Evolutionary conservation across 2,888 invertebrate species (phyloP).

Genomic region (Didymodactylos carnosus): DNA sequence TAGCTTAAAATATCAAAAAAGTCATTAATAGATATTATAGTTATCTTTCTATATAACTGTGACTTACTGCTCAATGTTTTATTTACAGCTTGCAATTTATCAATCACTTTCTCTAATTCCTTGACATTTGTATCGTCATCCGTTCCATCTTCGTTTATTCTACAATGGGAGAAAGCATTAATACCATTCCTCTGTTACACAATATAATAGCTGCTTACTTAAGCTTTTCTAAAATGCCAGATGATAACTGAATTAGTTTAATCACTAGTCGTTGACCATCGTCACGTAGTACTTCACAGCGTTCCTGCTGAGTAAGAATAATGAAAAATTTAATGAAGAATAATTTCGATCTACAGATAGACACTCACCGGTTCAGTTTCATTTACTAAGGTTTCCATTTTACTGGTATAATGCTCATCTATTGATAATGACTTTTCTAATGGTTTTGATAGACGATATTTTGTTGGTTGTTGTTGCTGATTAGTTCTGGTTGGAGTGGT

Average conservation of each 20-base stretch:
- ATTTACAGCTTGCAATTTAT: background rate
- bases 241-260: background rate
- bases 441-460: too few relatives aligned
- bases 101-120: background rate
- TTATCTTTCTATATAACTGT: background rate
- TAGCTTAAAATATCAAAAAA: background rate
- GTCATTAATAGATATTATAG: background rate
- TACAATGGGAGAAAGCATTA: background rate
- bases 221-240: background rate
- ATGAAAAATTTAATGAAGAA: too few relatives aligned
- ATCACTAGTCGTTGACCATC: background rate
- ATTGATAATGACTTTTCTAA: too few relatives aligned
- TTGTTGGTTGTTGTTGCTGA: background rate
- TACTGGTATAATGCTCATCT: too few relatives aligned
- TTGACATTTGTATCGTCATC: background rate
- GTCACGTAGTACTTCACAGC: background rate
- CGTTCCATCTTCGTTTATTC: background rate
- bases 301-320: background rate
- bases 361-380: too few relatives aligned
- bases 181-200: background rate
- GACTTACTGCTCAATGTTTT: background rate
- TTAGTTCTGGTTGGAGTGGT: too few relatives aligned
- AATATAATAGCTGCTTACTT: background rate
- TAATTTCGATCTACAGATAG: too few relatives aligned
- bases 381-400: too few relatives aligned